Evolutionary conservation across 1,140 invertebrate genomes (phyloP), one percentile per base, ranked within the genome.

Genomic region (Drosophila neocordata): DNA sequence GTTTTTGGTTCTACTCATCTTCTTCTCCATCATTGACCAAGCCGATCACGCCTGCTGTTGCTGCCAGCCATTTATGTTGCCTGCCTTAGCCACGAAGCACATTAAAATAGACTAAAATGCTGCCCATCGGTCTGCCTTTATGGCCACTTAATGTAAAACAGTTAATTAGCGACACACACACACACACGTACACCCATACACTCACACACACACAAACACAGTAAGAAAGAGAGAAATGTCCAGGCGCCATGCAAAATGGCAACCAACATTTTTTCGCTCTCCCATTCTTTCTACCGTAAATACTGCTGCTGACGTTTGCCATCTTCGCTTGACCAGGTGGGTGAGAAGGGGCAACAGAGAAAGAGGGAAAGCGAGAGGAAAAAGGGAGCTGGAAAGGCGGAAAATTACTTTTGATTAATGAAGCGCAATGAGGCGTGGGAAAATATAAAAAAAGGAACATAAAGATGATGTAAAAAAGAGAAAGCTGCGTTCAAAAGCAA

Each of bases 381-480:
- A 24, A 18, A 24, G 37, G 11, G 55, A 52, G 27, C 62, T 48
- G 58, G 65, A 87, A 76, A 73, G 71, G 64, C 76, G 84, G 80
- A 79, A 89, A 88, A 88, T 89, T 88, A 74, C 84, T 89, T 88
- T 88, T 89, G 84, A 89, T 88, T 89, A 88, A 89, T 88, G 68
- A 89, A 78, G 80, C 73, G 73, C 69, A 77, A 77, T 88, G 69
- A 88, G 59, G 68, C 65, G 60, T 60, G 51, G 62, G 69, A 71
- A 69, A 77, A 56, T 31, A 56, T 53, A 38, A 77, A 69, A 67
- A 63, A 66, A 61, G 37, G 52, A 53, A 65, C 69, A 73, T 70
- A 66, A 82, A 78, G 59, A 73, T 65, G 73, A 73, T 67, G 73
- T 37, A 64, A 67, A 79, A 41, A 15, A 37, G 53, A 34, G 55